Evolutionary conservation across 1,140 invertebrate species (phyloP), one percentile per base, ranked within the genome.

Genomic region (Drosophila ironensis): DNA sequence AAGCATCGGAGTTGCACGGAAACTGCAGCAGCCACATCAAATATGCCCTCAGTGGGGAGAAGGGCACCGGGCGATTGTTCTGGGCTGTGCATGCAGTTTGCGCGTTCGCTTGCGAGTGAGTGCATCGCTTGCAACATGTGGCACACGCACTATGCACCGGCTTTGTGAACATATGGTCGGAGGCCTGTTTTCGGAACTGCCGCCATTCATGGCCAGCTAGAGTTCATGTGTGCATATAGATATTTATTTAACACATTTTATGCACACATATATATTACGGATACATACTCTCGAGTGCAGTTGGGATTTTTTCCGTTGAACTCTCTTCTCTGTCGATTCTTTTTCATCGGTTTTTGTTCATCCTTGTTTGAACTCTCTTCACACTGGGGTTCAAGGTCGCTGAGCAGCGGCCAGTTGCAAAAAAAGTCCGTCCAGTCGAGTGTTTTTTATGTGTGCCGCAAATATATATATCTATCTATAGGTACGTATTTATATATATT

Each of bases 241-340:
- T 84, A 78, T 84, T 86, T 84, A 86, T 84, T 86, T 86, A 84
- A 84, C 80, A 86, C 78, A 86, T 84, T 84, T 82, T 74, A 86
- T 86, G 73, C 77, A 50, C 25, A 71, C 16, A 63, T 20, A 22
- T 57, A 51, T 67, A 63, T 24, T 22, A 71, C 16, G 59, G 14
- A 22, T 57, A 51, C 66, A 63, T 24, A 56, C 20, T 14, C 33
- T 17, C 40, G 54, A 53, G 38, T 57, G 70, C 59, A 61, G 35
- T 28, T 11, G 17, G 22, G 12, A 4, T 54, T 68, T 35, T 6
- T 51, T 75, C 66, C 9, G 59, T 56, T 50, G 56, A 57, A 17
- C 38, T 69, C 35, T 41, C 45, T 40, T 22, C 45, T 40, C 33
- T 52, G 12, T 11, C 45, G 6, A 25, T 57, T 69, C 67, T 51